Evolutionary conservation across 2,113 vertebrate genomes (phyloP), one percentile per base, ranked within the genome.

Genomic region (Paraplagusia blochii): DNA sequence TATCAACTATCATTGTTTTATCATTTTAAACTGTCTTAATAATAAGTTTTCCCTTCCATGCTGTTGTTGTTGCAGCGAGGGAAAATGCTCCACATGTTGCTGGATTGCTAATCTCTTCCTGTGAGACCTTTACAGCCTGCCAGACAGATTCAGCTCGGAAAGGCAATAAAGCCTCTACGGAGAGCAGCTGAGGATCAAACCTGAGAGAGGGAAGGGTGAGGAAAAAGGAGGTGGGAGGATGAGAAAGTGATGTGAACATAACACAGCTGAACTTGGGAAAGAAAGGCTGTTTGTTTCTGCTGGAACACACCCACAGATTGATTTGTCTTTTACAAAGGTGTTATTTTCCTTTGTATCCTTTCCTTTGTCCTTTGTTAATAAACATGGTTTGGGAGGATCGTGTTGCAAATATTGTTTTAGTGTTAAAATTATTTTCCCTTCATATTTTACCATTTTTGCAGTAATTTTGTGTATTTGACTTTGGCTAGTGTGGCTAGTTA

Each of bases 31-130:
- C 55, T 29, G 45, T 53, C 15, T 53, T 69, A 56, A 79, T 83
- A 81, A 85, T 78, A 70, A 19, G 51, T 70, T 59, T 57, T 52
- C 55, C 63, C 63, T 72, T 57, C 67, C 55, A 51, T 11, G 61
- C 81, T 86, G 70, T 74, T 76, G 78, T 74, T 66, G 76, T 70
- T 79, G 81, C 76, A 78, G 80, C 74, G 64, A 76, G 69, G 70
- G 79, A 69, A 74, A 80, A 84, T 66, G 80, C 85, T 76, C 61
- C 69, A 53, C 46, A 2, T 72, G 44, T 87, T 88, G 87, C 86
- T 88, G 87, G 82, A 85, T 82, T 61, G 75, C 79, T 88, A 87
- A 88, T 87, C 87, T 87, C 83, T 81, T 82, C 80, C 83, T 85
- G 82, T 80, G 85, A 86, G 87, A 83, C 80, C 85, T 79, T 83